Percentiles rank a stretch among this genome's conserved stretches.
Evolutionary conservation across 2,797 vertebrate genomes (phyloP).

Genomic region (Acestrorhynchus altus): DNA sequence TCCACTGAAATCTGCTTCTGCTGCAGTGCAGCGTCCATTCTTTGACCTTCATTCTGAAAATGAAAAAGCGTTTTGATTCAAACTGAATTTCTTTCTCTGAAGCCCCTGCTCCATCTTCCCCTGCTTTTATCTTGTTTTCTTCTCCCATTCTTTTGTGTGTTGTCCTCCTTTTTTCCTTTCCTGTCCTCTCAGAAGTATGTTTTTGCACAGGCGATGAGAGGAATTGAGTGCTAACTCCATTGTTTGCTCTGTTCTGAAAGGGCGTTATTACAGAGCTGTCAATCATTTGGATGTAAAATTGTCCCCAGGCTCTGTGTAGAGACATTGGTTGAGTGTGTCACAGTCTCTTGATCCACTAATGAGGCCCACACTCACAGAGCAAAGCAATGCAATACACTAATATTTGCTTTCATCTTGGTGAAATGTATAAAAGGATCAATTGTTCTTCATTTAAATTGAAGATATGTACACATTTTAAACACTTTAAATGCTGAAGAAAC

Average conservation of each 20-base stretch:
- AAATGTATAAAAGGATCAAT: background rate
- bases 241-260: constrained; percentile 34
- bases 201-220: background rate
- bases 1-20: constrained; percentile 2
- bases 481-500: too few relatives aligned
- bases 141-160: background rate
- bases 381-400: background rate
- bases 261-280: constrained; percentile 40
- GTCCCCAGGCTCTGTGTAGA: constrained; percentile 12
- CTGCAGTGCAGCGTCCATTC: background rate
- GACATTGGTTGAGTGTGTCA: constrained; percentile 3
- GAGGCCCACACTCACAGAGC: constrained; percentile 11
- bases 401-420: background rate
- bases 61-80: constrained; percentile 26
- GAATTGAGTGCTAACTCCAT: constrained; percentile 14
- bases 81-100: constrained; percentile 7
- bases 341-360: constrained; percentile 10
- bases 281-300: constrained; percentile 27
- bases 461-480: too few relatives aligned
- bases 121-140: constrained; percentile 4
- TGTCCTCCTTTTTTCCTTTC: background rate
- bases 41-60: constrained; percentile 41
- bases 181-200: background rate
- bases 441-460: too few relatives aligned
- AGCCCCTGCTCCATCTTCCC: background rate